Evolutionary conservation across 2,888 invertebrate genomes (phyloP), one percentile per base, ranked within the genome.

Genomic region (Apamea anceps): DNA sequence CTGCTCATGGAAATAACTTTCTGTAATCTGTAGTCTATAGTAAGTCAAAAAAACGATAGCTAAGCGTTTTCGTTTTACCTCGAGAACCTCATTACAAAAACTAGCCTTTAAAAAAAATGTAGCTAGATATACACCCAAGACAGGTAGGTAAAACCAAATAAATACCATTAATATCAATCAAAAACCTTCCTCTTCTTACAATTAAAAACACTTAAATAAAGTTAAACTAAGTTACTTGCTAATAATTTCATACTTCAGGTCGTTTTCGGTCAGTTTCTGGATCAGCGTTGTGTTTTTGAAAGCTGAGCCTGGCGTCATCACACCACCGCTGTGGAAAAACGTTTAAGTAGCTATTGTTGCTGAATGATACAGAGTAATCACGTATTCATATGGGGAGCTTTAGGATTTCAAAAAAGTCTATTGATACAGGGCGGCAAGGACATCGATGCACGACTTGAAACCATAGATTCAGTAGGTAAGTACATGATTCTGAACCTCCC

Each of bases 301-400:
- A 0, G 99, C 99, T 21, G 98, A 98, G 1, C 98, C 99, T 0
- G 99, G 99, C 0, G 99, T 97, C 80, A 98, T 97, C 2, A 99
- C 99, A 21, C 99, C 99, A 60, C 99, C 99, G 18, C 98, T 99
- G 95, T 1, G 21, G 65, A 6, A 28, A 32, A 12, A 60, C 1
- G 42, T 42, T 0, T 1, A 21, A 2, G 15, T 48, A 8, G 5
- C 32, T 28, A 73, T 15, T 51, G 21, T 66, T 32, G 18, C 12
- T 65, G 18, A n/a, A 21, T 54, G 15, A 65, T 21, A 25, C 32
- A 62, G 1, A 62, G n/a, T 60, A 60, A 60, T n/a, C 60, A 60
- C 57, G 54, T 25, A 12, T 12, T 12, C 25, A 4, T 25, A 25
- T 5, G 60, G 25, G 25, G 12, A 67, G 13, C 7, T 37, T 25